Evolutionary conservation across 2,797 vertebrate species (phyloP).

Genomic region (Varecia variegata): DNA sequence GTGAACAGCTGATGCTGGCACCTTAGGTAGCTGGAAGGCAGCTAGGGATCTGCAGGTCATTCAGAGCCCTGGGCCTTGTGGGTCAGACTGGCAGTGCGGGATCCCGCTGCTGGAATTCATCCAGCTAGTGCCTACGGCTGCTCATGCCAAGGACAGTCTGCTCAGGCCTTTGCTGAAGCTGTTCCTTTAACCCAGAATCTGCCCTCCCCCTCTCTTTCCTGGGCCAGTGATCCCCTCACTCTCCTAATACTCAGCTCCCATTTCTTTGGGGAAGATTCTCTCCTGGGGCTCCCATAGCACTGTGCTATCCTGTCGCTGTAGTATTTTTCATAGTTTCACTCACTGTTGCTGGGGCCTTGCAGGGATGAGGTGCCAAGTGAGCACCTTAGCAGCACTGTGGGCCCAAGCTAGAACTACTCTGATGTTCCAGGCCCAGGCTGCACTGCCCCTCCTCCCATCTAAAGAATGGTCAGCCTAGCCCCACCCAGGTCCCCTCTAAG

Average conservation of each 20-base stretch:
- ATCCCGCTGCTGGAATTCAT: not conserved
- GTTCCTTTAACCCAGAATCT: not conserved
- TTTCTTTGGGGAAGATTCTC: slow-evolving; percentile 8
- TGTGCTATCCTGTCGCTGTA: not conserved
- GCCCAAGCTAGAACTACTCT: not conserved
- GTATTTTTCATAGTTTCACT: not conserved
- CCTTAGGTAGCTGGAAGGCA: not conserved
- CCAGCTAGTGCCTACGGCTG: not conserved
- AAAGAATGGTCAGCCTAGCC: not conserved
- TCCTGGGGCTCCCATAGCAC: not conserved
- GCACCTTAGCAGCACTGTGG: not conserved
- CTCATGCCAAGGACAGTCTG: not conserved
- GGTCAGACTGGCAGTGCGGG: not conserved
- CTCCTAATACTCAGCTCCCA: not conserved
- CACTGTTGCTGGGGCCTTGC: not conserved
- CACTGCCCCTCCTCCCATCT: not conserved
- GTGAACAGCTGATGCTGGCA: not conserved
- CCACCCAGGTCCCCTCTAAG: not conserved
- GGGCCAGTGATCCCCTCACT: not conserved
- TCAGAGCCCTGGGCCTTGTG: not conserved
- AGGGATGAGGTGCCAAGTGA: not conserved
- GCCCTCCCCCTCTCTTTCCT: not conserved
- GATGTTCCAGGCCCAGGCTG: not conserved
- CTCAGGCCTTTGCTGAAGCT: not conserved
- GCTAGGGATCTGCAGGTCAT: not conserved